phyloP scores from a whole-genome alignment of 2,888 invertebrate genomes.

The Tipula lateralis region DNA sequence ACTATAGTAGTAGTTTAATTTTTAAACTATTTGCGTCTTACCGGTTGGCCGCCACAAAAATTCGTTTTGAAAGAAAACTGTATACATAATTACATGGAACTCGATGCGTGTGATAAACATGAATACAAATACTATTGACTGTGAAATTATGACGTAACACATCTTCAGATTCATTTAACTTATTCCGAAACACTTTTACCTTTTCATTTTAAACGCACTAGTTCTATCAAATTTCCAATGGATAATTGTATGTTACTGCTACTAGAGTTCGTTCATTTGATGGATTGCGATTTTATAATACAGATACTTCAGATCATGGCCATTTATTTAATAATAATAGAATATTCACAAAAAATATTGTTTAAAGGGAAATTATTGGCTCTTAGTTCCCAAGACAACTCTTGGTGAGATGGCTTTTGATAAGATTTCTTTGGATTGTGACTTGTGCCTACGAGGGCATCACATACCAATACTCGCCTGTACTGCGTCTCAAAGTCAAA shows the following conservation, averaged over 20 bases:
- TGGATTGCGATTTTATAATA: conserved; percentile 32
- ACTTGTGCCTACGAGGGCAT: too few species aligned
- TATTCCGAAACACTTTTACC: too few species aligned
- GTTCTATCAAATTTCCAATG: too few species aligned
- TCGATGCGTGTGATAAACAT: conserved; percentile 30
- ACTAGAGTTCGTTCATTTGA: conserved; percentile 33
- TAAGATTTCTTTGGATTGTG: too few species aligned
- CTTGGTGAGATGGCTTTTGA: too few species aligned
- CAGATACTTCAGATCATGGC: conserved; percentile 30
- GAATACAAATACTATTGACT: conserved; percentile 32
- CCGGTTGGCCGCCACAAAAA: too few species aligned
- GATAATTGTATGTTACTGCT: too few species aligned
- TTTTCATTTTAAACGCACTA: neutral
- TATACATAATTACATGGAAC: conserved; percentile 28
- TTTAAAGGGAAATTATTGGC: conserved; percentile 31
- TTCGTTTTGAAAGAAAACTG: neutral
- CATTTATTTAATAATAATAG: neutral
- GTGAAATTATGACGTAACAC: conserved; percentile 33
- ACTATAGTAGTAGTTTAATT: too few species aligned
- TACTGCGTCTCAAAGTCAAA: too few species aligned
- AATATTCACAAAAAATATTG: conserved; percentile 33
- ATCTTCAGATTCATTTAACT: too few species aligned
- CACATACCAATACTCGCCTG: too few species aligned
- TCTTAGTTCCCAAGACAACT: neutral
- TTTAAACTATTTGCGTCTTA: too few species aligned